Base-by-base conservation (phyloP, 1,140 invertebrate genomes). In the Dreissena rostriformis region DNA sequence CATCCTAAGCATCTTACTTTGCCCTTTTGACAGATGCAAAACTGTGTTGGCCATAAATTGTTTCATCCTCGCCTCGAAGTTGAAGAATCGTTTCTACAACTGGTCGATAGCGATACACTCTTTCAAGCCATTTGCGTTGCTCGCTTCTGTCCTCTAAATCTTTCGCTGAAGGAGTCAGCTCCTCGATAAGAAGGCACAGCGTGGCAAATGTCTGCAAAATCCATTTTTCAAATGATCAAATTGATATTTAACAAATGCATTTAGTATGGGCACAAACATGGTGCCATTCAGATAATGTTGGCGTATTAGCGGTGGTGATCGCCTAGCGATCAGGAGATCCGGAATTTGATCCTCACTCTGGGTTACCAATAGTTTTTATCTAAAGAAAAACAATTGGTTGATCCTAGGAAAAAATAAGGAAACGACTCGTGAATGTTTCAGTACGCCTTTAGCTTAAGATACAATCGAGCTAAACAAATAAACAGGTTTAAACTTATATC, bases 161-260 rank as follows among this genome's bases (percentile, higher is more conserved):
- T 22, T 65, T 17, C 15, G 26, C 17, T 74, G 65, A 63, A 28
- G 80, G 71, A 22, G 19, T 53, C 15, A 82, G 26, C 17, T 67
- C 68, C 49, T 74, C 80, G 10, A 82, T n/a, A 0, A 82, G 51
- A 51, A 82, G 22, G 57, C 72, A 82, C n/a, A 82, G 26, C 12
- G 80, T 72, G 22, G 80, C 51, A 39, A 82, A 82, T 55, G 72
- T 67, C 80, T 82, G 53, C n/a, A 74, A 82, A 61, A 68, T 12
- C 26, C 52, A 55, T 26, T 5, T 15, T 49, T 1, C 14, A 29
- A 26, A 19, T 49, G 29, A 5, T 39, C 2, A 39, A 39, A 8
- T 39, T 39, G 39, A 39, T 39, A 39, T 8, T 39, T 5, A 39
- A 39, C 2, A 39, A 39, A 39, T 39, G 2, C 2, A 39, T 2